Conservation (phyloP, 2,888 invertebrate genomes). For the Clivina fossor region DNA sequence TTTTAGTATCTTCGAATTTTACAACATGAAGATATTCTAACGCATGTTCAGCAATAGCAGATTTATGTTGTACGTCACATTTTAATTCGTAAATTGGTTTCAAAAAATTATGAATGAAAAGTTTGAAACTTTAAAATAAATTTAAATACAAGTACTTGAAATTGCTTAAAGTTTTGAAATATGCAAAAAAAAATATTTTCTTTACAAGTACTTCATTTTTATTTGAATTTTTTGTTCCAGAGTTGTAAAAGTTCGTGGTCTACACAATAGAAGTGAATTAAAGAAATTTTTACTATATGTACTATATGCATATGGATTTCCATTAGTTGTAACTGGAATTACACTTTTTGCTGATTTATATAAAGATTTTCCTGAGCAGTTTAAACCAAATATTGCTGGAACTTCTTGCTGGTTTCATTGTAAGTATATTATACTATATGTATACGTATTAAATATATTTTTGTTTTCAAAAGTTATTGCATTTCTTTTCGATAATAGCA, state of each 20-base stretch:
- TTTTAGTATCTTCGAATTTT: too few relatives aligned
- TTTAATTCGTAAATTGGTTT: too few relatives aligned
- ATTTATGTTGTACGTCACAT: too few relatives aligned
- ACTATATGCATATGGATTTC: constrained; percentile 67
- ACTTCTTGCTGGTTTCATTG: constrained; percentile 67
- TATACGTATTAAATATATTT: not conserved
- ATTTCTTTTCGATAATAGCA: not conserved
- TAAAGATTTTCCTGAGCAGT: constrained; percentile 47
- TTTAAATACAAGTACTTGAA: too few relatives aligned
- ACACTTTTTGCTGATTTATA: constrained; percentile 59
- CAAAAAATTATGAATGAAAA: too few relatives aligned
- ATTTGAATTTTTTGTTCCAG: constrained; percentile 9
- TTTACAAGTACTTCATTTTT: too few relatives aligned
- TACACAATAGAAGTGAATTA: constrained; percentile 47
- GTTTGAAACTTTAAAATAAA: too few relatives aligned
- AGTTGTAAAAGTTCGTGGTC: constrained; percentile 8
- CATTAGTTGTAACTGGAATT: constrained; percentile 58
- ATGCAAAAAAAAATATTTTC: too few relatives aligned
- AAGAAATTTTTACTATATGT: constrained; percentile 65
- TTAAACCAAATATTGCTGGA: constrained; percentile 62
- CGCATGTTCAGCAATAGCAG: too few relatives aligned
- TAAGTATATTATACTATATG: constrained; percentile 42
- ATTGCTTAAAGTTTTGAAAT: too few relatives aligned
- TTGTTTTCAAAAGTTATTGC: not conserved
- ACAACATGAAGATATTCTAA: too few relatives aligned